These are phyloP conservation scores for Halcyon badia DNA, from an alignment of 2,797 vertebrate genomes.

Conservation along the genomic window DNA sequence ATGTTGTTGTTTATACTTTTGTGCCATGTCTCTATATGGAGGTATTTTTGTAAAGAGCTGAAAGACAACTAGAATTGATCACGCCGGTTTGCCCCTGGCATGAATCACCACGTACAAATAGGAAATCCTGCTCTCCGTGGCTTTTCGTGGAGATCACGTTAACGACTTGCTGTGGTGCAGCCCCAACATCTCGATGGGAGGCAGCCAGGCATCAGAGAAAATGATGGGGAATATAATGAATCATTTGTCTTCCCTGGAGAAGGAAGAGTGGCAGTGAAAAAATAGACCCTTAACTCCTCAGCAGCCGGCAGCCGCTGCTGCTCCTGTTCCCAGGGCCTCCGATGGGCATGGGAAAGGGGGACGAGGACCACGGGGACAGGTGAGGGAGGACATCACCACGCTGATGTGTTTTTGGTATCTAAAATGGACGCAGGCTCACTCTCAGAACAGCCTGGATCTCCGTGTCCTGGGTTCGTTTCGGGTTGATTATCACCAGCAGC, in stretches of 20 bases:
- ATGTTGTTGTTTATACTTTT: rapidly evolving
- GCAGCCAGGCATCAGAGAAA: slow-evolving; percentile 65
- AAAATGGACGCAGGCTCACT: neutral
- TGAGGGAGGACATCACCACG: neutral
- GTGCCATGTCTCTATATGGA: neutral
- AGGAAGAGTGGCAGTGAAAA: slow-evolving; percentile 8
- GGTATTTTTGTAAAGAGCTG: slow-evolving; percentile 1
- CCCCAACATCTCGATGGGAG: slow-evolving; percentile 40
- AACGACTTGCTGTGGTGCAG: slow-evolving; percentile 14
- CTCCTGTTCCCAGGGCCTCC: neutral
- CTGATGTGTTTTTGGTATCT: neutral
- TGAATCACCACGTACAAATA: slow-evolving; percentile 15
- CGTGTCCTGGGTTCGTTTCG: too few species aligned
- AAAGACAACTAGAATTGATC: slow-evolving; percentile 15
- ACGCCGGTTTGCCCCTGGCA: neutral
- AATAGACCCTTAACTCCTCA: slow-evolving; percentile 38
- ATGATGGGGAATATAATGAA: slow-evolving; percentile 63
- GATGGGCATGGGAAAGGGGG: neutral
- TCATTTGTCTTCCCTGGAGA: slow-evolving; percentile 62
- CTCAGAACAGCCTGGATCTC: neutral
- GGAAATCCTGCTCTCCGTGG: neutral
- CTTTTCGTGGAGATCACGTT: slow-evolving; percentile 7
- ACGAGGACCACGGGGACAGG: neutral
- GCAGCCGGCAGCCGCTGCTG: neutral
- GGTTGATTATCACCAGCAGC: too few species aligned